These are phyloP conservation scores for Thamnophis elegans DNA, from an alignment of 2,797 vertebrate genomes.

Conservation along the genomic window DNA sequence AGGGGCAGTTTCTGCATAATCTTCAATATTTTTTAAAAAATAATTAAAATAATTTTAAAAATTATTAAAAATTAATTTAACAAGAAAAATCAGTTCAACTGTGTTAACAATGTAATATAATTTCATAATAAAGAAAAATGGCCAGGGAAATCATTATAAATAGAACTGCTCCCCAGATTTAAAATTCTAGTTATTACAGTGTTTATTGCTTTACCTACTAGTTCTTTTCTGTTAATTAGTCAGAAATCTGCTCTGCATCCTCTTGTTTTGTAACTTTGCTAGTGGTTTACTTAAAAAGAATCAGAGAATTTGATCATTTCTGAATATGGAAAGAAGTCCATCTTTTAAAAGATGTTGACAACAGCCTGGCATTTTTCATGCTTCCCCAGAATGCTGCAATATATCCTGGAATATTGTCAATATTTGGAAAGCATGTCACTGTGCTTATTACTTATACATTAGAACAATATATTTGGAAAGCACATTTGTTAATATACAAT, in stretches of 20 bases:
- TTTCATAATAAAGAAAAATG: neutral
- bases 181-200: neutral
- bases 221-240: neutral
- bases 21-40: neutral
- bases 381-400: neutral
- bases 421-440: neutral
- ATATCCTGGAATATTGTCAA: neutral
- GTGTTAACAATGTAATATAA: neutral
- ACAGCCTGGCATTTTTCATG: neutral
- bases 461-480: neutral
- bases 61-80: neutral
- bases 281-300: neutral
- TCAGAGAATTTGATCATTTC: neutral
- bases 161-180: neutral
- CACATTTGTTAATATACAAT: neutral
- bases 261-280: neutral
- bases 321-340: neutral
- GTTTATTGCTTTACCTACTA: neutral
- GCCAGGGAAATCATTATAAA: neutral
- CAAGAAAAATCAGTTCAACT: neutral
- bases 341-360: neutral
- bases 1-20: neutral
- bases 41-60: neutral
- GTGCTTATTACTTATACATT: neutral
- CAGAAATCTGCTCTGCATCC: neutral